Conservation (phyloP, 2,113 vertebrate species). For the Galemys pyrenaicus region DNA sequence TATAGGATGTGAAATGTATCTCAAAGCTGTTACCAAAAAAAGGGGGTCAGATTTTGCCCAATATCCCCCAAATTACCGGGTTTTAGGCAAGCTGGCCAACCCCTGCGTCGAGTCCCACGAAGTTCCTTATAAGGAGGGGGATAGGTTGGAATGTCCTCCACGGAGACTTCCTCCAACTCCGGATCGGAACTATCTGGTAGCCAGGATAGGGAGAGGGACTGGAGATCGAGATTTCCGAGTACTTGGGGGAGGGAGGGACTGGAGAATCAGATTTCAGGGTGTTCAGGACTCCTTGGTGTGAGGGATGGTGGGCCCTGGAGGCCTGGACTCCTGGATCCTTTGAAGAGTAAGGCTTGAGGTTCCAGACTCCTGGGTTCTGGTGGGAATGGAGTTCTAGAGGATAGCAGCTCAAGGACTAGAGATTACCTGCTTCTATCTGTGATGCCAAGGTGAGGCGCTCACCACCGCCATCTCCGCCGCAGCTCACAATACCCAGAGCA, state of each 20-base stretch:
- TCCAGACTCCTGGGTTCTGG: not conserved
- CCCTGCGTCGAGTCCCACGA: not conserved
- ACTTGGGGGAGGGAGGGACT: not conserved
- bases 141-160: conserved; percentile 63
- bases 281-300: not conserved
- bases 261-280: not conserved
- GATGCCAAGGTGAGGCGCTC: not conserved
- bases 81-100: conserved; percentile 46
- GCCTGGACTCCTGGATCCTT: not conserved
- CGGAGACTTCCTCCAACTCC: conserved; percentile 71
- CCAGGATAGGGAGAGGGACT: not conserved
- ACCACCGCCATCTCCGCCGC: not conserved
- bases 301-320: not conserved
- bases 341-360: not conserved
- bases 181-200: conserved; percentile 47
- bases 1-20: not conserved
- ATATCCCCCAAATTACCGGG: conserved; percentile 52
- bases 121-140: conserved; percentile 22
- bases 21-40: not conserved
- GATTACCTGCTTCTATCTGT: conserved; percentile 50
- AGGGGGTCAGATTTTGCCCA: not conserved
- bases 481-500: not conserved
- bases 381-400: not conserved
- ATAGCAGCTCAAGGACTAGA: not conserved
- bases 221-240: not conserved